A percentile compares a stretch with the other conserved stretches of the same genome.
Evolutionary conservation across 2,113 vertebrate species (phyloP).

Genomic region (Caretta caretta): DNA sequence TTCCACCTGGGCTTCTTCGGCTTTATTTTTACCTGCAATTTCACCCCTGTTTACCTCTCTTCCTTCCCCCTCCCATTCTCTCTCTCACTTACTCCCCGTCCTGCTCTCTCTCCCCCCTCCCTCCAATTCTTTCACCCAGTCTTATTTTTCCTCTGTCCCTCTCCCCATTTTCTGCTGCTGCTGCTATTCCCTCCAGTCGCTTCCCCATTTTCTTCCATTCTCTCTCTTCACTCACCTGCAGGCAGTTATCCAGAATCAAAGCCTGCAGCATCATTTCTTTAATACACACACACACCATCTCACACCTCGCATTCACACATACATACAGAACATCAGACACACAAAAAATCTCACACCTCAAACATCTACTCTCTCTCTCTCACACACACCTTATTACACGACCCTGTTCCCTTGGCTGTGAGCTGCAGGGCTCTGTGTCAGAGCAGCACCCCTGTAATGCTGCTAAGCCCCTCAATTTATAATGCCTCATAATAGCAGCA

Average conservation of each 20-base stretch:
- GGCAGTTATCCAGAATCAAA: slow-evolving; percentile 14
- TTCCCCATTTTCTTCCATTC: background rate
- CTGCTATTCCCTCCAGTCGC: background rate
- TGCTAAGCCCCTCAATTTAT: background rate
- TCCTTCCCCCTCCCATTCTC: slow-evolving; percentile 66
- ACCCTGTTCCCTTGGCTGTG: background rate
- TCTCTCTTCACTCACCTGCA: background rate
- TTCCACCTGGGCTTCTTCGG: slow-evolving; percentile 93
- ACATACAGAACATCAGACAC: background rate
- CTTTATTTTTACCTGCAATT: slow-evolving; percentile 88
- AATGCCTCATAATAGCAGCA: background rate
- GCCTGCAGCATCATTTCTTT: slow-evolving; percentile 19
- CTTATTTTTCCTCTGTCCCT: background rate
- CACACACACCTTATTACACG: background rate
- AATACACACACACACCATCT: background rate
- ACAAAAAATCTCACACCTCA: background rate
- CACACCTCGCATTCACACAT: accelerated
- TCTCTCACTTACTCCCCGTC: slow-evolving; percentile 27
- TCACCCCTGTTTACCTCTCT: slow-evolving; percentile 77
- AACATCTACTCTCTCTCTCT: too few species aligned
- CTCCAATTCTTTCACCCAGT: background rate
- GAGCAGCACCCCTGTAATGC: background rate
- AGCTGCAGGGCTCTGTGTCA: background rate
- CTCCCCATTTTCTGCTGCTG: background rate
- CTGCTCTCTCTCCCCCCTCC: background rate